Base-by-base conservation (phyloP, 2,888 invertebrate species). In the Fragum sueziense region DNA sequence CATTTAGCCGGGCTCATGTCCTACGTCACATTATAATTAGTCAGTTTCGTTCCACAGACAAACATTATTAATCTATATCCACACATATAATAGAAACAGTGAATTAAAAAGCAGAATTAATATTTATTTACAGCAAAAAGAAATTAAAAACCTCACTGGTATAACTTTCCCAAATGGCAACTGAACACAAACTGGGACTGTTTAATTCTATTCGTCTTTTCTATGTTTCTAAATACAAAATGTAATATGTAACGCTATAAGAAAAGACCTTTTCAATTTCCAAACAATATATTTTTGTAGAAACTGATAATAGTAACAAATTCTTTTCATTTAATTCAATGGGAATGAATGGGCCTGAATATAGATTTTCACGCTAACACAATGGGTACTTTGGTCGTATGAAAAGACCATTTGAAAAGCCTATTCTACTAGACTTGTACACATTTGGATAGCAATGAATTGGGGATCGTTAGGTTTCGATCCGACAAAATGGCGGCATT, bases 221-320 rank as follows among this genome's bases (percentile, higher is more conserved):
- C 70, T 47, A 80, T 52, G 65, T 74, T 70, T 70, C 80, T 79
- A 70, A 74, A 82, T 82, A 79, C 82, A 62, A 82, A 86, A 88
- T 88, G 85, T 88, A 88, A 88, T 89, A 89, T 90, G 88, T 88
- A 89, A 89, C 88, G 80, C 85, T 82, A 87, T 88, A 89, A 90
- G 90, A 89, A 90, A 89, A 85, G 87, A 77, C 85, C 86, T 87
- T 88, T 90, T 89, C 87, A 90, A 89, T 88, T 85, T 87, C 88
- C 90, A 84, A 90, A 90, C 90, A 90, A 90, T 90, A 90, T 90
- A 90, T 90, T 90, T 74, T 89, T 89, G 87, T 84, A 79, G 80
- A 74, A 78, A 82, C 80, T 86, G 89, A 90, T 89, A 90, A 90
- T 89, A 85, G 89, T 79, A 74, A 82, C 86, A 87, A 89, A 88